A percentile compares a stretch with the other conserved stretches of the same genome.
phyloP scores from a whole-genome alignment of 2,113 vertebrate genomes.

The Bubalus kerabau region DNA sequence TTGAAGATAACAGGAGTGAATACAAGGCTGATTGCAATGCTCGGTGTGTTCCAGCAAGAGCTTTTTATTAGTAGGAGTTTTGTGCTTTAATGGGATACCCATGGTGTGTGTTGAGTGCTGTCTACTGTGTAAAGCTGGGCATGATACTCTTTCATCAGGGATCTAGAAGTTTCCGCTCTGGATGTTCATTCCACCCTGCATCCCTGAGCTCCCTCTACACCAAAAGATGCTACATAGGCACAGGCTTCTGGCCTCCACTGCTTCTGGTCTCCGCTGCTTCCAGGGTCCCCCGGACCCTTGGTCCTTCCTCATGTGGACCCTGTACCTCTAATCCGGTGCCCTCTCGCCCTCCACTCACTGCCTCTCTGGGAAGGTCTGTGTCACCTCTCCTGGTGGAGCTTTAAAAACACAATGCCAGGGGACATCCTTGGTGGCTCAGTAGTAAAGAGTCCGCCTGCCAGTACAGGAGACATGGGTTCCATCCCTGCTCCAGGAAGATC shows the following conservation, averaged over 20 bases:
- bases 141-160: background rate
- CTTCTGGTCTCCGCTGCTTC: background rate
- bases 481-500: background rate
- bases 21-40: conserved; percentile 38
- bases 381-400: background rate
- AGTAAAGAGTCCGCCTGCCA: background rate
- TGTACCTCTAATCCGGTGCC: accelerated
- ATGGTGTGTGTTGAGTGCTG: conserved; percentile 32
- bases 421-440: background rate
- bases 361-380: background rate
- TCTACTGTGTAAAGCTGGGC: background rate
- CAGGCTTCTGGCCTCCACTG: background rate
- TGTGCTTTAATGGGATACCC: conserved; percentile 63
- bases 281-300: background rate
- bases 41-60: background rate
- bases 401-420: background rate
- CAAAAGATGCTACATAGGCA: accelerated
- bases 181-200: background rate
- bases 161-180: background rate
- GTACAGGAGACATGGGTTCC: background rate
- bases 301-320: background rate
- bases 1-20: conserved; percentile 1
- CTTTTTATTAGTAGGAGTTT: conserved; percentile 65
- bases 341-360: accelerated
- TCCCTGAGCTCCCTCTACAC: background rate